Evolutionary conservation across 2,888 invertebrate species (phyloP).

Genomic region (Andrena marginata): DNA sequence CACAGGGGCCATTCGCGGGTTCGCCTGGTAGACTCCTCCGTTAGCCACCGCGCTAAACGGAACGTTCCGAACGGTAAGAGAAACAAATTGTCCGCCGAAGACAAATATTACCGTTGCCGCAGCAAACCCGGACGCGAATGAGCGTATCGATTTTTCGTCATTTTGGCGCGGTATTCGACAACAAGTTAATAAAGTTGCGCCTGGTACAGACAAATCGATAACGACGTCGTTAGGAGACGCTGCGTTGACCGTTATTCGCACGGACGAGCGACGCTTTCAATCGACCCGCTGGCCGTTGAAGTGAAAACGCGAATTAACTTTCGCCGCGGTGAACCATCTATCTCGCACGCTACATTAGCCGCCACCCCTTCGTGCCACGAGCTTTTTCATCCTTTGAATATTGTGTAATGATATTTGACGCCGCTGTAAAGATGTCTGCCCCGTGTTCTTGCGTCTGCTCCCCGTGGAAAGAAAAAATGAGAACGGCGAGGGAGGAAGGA

Average conservation of each 20-base stretch:
- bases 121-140: not conserved
- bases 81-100: not conserved
- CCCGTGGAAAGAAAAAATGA: too few relatives aligned
- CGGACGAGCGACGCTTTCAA: slow-evolving; percentile 72
- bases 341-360: slow-evolving; percentile 83
- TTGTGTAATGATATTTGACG: slow-evolving; percentile 81
- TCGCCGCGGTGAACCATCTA: slow-evolving; percentile 78
- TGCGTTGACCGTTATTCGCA: slow-evolving; percentile 74
- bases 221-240: slow-evolving; percentile 76
- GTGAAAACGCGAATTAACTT: slow-evolving; percentile 81
- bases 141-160: slow-evolving; percentile 7
- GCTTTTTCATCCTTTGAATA: slow-evolving; percentile 78
- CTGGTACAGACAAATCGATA: slow-evolving; percentile 71
- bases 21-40: not conserved
- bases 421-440: slow-evolving; percentile 71
- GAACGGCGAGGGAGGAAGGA: not conserved
- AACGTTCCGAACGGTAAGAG: not conserved
- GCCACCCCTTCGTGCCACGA: slow-evolving; percentile 72
- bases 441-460: not conserved
- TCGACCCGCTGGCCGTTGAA: slow-evolving; percentile 72
- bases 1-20: slow-evolving; percentile 8
- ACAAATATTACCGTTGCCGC: not conserved
- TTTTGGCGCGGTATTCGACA: not conserved
- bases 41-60: not conserved
- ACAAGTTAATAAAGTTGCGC: slow-evolving; percentile 57